Evolutionary conservation across 1,140 invertebrate genomes (phyloP), one percentile per base, ranked within the genome.

Genomic region (Drosophila lacteicornis): DNA sequence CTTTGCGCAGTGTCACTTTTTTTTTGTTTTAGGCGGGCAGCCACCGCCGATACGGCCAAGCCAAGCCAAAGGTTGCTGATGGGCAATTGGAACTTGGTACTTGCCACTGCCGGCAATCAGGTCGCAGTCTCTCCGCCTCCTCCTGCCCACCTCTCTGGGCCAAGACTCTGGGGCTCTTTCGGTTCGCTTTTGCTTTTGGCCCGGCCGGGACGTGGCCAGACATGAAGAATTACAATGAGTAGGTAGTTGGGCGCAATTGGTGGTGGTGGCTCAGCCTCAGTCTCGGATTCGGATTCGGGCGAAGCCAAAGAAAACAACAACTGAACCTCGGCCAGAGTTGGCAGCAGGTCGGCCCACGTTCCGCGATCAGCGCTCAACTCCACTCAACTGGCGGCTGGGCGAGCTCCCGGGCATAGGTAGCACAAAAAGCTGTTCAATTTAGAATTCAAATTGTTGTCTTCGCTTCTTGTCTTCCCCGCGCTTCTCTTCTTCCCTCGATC

Each of bases 381-480:
- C 69, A 65, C 70, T 75, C 70, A 65, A 75, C 73, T 65, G 63
- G 55, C 62, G 74, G 62, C 61, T 75, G 46, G 53, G 79, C 69
- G 81, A 82, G 85, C 85, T 88, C 85, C 85, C 85, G 85, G 85
- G 85, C 85, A 88, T 88, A 90, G 85, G 85, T 88, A 88, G 85
- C 85, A 85, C 85, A 90, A 90, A 90, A 90, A 90, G 86, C 85
- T 90, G 85, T 90, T 90, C 86, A 90, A 91, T 90, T 90, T 91
- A 91, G 85, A 91, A 90, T 90, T 90, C 86, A 90, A 90, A 90
- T 88, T 88, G 85, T 88, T 88, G 85, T 88, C 85, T 88, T 90
- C 85, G 85, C 80, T 75, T 85, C 75, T 78, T 61, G 75, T 78
- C 49, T 69, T 53, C 51, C 83, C 68, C 69, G 42, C 30, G 2